phyloP scores from a whole-genome alignment of 2,888 invertebrate genomes.

The Sacculina carcini region DNA sequence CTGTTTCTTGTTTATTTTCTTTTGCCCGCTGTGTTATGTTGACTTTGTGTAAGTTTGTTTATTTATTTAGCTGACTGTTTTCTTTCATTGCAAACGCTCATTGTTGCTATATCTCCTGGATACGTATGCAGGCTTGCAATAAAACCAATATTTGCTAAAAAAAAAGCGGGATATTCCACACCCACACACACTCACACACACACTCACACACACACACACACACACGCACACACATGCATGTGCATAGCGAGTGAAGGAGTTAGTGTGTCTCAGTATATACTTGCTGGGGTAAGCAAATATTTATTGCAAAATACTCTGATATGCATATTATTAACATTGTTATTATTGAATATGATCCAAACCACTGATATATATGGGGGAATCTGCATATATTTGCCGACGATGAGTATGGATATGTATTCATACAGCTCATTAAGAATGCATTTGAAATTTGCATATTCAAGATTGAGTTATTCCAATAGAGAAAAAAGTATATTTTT shows the following conservation, averaged over 20 bases:
- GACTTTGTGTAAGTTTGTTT: neutral
- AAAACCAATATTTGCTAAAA: too few species aligned
- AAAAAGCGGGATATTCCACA: too few species aligned
- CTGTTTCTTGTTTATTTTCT: too few species aligned
- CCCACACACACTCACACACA: slow-evolving; percentile 5
- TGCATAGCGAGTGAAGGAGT: neutral
- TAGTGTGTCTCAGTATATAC: slow-evolving; percentile 31
- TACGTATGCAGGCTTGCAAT: neutral
- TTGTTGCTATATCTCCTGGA: neutral
- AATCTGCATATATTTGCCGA: too few species aligned
- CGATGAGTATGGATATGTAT: slow-evolving; percentile 1
- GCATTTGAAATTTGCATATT: too few species aligned
- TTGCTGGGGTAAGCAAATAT: slow-evolving; percentile 36
- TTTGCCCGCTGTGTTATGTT: too few species aligned
- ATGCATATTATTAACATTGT: too few species aligned
- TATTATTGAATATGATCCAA: too few species aligned
- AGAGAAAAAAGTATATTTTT: too few species aligned
- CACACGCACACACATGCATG: neutral
- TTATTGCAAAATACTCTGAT: slow-evolving; percentile 33
- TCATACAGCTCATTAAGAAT: neutral
- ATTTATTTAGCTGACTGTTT: neutral
- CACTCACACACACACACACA: slow-evolving; percentile 5
- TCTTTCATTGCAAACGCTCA: neutral
- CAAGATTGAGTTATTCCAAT: too few species aligned
- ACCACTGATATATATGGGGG: too few species aligned